phyloP scores from a whole-genome alignment of 1,140 invertebrate genomes.

The Brachionus angularis region DNA sequence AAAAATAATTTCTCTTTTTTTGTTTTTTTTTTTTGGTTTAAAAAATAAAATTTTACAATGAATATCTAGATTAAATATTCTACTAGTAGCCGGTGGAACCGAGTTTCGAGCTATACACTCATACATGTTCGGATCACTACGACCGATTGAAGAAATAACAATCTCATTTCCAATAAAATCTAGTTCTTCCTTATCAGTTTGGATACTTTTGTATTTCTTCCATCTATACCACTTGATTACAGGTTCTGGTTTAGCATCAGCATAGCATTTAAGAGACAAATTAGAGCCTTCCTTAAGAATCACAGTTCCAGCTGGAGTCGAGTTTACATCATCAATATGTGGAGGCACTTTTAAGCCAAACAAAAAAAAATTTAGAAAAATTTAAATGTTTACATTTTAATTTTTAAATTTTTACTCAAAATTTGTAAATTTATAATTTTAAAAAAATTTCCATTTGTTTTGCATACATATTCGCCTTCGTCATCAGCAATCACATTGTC shows the following conservation, averaged over 20 bases:
- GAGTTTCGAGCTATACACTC: constrained; percentile 31
- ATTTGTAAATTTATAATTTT: constrained; percentile 4
- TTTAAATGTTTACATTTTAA: neutral
- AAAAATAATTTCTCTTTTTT: no score
- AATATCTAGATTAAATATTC: constrained; percentile 8
- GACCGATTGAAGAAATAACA: neutral
- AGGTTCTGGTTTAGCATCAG: constrained; percentile 20
- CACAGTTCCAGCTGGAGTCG: neutral
- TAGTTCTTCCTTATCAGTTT: constrained; percentile 18
- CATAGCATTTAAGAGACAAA: neutral
- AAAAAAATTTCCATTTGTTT: constrained; percentile 23
- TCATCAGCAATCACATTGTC: constrained; percentile 22
- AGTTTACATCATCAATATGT: constrained; percentile 3
- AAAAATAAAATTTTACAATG: neutral
- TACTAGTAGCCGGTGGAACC: constrained; percentile 21
- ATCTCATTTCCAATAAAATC: constrained; percentile 10
- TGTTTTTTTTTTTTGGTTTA: neutral
- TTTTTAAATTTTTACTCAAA: neutral
- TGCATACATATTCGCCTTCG: constrained; percentile 27
- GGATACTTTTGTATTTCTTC: constrained; percentile 26
- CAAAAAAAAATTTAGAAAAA: constrained; percentile 16
- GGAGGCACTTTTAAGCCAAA: neutral
- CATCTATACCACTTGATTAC: constrained; percentile 37
- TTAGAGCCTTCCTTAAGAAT: neutral
- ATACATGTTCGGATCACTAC: constrained; percentile 30